phyloP scores from a whole-genome alignment of 2,888 invertebrate species.

The Drosophila birchii region DNA sequence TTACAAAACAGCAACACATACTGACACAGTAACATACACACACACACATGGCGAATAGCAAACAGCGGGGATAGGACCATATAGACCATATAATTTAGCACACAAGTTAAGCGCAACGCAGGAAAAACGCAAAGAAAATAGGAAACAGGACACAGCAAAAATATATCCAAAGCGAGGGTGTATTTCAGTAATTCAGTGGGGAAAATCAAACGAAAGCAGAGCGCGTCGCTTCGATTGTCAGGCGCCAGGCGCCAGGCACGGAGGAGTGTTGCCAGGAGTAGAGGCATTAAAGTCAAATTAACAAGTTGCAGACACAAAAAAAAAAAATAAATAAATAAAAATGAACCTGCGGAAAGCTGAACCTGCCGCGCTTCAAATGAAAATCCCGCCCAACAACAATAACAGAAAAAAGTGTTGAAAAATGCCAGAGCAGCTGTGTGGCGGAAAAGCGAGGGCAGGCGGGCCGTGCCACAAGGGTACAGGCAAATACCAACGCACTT shows the following conservation, averaged over 20 bases:
- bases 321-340: not conserved
- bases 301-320: constrained; percentile 27
- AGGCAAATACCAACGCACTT: constrained; percentile 79
- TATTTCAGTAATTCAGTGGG: constrained; percentile 18
- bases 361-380: constrained; percentile 27
- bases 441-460: constrained; percentile 15
- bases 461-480: constrained; percentile 38
- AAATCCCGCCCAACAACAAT: constrained; percentile 58
- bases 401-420: constrained; percentile 63
- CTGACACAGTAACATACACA: constrained; percentile 38
- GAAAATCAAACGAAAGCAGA: constrained; percentile 33
- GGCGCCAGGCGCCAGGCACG: constrained; percentile 6
- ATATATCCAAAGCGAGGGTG: not conserved
- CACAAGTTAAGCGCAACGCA: constrained; percentile 71
- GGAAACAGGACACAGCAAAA: constrained; percentile 30
- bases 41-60: constrained; percentile 42
- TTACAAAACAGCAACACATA: constrained; percentile 73
- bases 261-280: not conserved
- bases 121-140: constrained; percentile 41
- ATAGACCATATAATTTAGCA: constrained; percentile 71
- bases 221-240: constrained; percentile 51
- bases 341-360: constrained; percentile 7
- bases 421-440: constrained; percentile 71
- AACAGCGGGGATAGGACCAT: constrained; percentile 52
- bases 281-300: constrained; percentile 56